Conservation (phyloP, 2,113 vertebrate species). For the Recurvirostra avosetta region DNA sequence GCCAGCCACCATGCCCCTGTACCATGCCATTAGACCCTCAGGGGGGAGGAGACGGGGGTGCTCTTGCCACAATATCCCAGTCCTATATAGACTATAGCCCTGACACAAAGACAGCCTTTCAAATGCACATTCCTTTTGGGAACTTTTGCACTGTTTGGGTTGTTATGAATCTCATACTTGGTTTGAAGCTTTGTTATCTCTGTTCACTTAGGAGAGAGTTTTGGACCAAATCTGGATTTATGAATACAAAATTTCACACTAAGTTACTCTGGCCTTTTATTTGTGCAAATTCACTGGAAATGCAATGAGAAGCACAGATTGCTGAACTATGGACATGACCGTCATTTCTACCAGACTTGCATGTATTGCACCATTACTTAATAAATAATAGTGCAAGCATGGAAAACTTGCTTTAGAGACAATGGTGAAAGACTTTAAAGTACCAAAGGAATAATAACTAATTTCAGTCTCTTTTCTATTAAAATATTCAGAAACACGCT, state of each 20-base stretch:
- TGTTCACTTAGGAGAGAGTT: background rate
- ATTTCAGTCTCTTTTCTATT: slow-evolving; percentile 36
- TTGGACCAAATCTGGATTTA: background rate
- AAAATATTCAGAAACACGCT: slow-evolving; percentile 28
- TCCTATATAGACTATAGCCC: background rate
- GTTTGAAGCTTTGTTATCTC: background rate
- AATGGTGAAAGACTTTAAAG: slow-evolving; percentile 25
- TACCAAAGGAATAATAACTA: background rate
- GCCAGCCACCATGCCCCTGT: background rate
- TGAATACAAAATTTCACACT: background rate
- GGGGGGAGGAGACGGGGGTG: background rate
- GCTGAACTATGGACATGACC: background rate
- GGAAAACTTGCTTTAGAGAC: slow-evolving; percentile 3
- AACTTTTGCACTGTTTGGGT: background rate
- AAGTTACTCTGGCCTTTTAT: background rate
- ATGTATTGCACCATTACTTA: background rate
- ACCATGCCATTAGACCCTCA: background rate
- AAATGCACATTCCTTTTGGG: background rate
- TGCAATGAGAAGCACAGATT: background rate
- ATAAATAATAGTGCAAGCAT: background rate
- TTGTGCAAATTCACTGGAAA: background rate
- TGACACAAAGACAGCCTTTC: background rate
- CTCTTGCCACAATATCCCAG: background rate
- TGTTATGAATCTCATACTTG: background rate
- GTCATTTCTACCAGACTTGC: background rate